phyloP scores from a whole-genome alignment of 2,113 vertebrate genomes.

The Opisthocomus hoazin region DNA sequence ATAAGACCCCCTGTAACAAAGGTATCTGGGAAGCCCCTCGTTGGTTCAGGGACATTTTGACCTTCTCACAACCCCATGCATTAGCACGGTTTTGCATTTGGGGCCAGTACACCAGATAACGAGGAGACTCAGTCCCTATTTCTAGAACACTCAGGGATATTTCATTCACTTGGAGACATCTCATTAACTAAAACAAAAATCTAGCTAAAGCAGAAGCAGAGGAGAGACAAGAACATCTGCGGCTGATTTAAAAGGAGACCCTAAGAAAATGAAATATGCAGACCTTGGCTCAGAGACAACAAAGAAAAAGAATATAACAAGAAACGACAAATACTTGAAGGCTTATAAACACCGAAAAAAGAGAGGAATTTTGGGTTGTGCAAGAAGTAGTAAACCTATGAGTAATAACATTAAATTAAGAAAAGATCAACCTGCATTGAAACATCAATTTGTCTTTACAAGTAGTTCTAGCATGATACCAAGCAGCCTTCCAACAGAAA shows the following conservation, averaged over 20 bases:
- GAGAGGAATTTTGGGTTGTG: constrained; percentile 24
- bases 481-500: constrained; percentile 15
- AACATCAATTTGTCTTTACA: constrained; percentile 38
- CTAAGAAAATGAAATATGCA: not conserved
- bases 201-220: constrained; percentile 1
- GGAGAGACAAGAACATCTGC: constrained; percentile 1
- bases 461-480: not conserved
- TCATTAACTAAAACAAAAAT: constrained; percentile 14
- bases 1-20: not conserved
- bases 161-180: not conserved
- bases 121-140: not conserved
- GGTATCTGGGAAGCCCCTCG: not conserved
- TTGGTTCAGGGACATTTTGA: not conserved
- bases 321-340: constrained; percentile 30
- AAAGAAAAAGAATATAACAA: not conserved
- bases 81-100: not conserved
- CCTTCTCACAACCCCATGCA: not conserved
- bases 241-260: not conserved
- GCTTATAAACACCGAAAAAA: constrained; percentile 40
- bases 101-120: not conserved
- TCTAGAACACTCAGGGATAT: not conserved
- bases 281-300: not conserved
- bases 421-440: constrained; percentile 34
- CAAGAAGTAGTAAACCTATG: constrained; percentile 35
- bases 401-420: constrained; percentile 30